phyloP scores from a whole-genome alignment of 2,113 vertebrate species.

The Myodes glareolus region DNA sequence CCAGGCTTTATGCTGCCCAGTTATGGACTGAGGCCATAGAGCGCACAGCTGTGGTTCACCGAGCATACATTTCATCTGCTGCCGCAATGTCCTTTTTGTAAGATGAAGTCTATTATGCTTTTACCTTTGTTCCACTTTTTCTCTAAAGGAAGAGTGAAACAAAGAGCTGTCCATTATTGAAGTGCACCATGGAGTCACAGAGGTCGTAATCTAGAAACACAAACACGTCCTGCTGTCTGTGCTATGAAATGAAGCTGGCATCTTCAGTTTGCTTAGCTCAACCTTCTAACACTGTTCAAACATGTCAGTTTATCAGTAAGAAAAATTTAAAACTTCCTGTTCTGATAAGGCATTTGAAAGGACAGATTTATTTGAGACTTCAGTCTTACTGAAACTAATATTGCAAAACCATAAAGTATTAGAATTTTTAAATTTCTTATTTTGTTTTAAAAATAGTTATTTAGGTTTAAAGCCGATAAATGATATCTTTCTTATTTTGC shows the following conservation, averaged over 20 bases:
- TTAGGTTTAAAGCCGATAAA: constrained; percentile 12
- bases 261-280: neutral
- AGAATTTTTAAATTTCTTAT: neutral
- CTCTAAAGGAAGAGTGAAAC: neutral
- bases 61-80: neutral
- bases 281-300: neutral
- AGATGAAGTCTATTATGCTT: neutral
- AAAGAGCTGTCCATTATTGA: neutral
- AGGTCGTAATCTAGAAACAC: neutral
- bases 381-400: neutral
- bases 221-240: neutral
- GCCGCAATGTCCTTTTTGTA: neutral
- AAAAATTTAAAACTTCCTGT: neutral
- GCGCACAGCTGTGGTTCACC: neutral
- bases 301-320: neutral
- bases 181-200: neutral
- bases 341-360: neutral
- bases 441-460: neutral
- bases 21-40: neutral
- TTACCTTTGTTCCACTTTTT: neutral
- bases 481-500: neutral
- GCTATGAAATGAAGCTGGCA: neutral
- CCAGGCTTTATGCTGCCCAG: neutral
- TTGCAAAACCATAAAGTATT: constrained; percentile 2
- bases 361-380: neutral